Conservation (phyloP, 2,797 vertebrate genomes). For the Myotis pilosus region DNA sequence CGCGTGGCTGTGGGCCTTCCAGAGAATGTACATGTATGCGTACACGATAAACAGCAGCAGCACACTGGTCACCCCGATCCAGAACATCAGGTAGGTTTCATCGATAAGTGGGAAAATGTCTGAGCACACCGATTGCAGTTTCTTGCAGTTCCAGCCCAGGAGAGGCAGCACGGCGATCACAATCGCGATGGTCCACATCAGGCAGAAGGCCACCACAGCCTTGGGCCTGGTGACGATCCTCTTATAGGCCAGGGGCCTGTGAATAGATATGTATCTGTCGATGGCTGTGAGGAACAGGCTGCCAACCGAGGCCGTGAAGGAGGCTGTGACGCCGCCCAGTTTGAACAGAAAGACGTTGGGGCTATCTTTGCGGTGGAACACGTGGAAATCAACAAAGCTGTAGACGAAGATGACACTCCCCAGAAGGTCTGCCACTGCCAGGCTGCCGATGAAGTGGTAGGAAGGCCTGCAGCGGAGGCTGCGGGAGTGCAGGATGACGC, state of each 20-base stretch:
- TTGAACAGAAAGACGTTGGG: slow-evolving; percentile 98
- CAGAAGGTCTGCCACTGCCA: slow-evolving; percentile 97
- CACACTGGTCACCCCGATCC: slow-evolving; percentile 96
- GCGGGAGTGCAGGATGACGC: slow-evolving; percentile 96
- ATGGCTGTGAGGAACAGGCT: slow-evolving; percentile 99
- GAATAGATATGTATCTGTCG: slow-evolving; percentile 98
- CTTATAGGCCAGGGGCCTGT: slow-evolving; percentile 96
- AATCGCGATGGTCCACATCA: slow-evolving; percentile 99
- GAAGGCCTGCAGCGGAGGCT: slow-evolving; percentile 97
- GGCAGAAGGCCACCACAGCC: slow-evolving; percentile 97
- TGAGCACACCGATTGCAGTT: slow-evolving; percentile 95
- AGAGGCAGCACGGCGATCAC: slow-evolving; percentile 97
- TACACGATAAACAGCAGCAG: slow-evolving; percentile 98
- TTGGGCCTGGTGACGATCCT: slow-evolving; percentile 98
- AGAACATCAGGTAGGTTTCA: slow-evolving; percentile 98
- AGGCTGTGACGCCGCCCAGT: slow-evolving; percentile 97
- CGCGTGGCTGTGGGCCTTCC: slow-evolving; percentile 98
- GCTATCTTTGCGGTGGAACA: slow-evolving; percentile 98
- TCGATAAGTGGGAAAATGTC: slow-evolving; percentile 99
- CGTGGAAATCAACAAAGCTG: slow-evolving; percentile 99
- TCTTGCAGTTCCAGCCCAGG: slow-evolving; percentile 99
- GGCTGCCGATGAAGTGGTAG: slow-evolving; percentile 98
- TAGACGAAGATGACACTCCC: slow-evolving; percentile 99
- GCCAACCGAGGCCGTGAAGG: slow-evolving; percentile 97
- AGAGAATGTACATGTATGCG: slow-evolving; percentile 99